These are phyloP conservation scores for Uloborus plumipes DNA, from an alignment of 2,888 invertebrate genomes.

Conservation along the genomic window DNA sequence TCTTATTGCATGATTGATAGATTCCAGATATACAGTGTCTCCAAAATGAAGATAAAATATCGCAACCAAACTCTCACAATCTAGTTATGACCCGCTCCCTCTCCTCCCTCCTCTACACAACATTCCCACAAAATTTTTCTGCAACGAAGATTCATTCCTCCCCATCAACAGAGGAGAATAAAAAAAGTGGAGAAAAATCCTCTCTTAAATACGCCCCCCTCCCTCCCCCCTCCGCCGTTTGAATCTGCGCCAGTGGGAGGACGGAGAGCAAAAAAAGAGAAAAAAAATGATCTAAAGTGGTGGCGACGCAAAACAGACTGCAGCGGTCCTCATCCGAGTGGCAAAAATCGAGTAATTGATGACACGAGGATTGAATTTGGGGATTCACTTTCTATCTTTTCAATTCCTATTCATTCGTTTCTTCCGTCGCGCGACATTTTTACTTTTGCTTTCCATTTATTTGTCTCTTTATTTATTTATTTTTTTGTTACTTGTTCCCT, in stretches of 20 bases:
- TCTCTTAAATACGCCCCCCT: neutral
- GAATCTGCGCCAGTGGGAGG: slow-evolving; percentile 53
- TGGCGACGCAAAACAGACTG: slow-evolving; percentile 61
- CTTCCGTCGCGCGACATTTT: slow-evolving; percentile 17
- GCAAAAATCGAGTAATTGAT: slow-evolving; percentile 65
- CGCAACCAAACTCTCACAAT: too few species aligned
- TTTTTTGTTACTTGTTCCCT: neutral
- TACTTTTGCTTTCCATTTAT: neutral
- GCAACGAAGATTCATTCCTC: slow-evolving; percentile 25
- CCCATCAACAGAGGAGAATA: slow-evolving; percentile 5
- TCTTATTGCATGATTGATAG: too few species aligned
- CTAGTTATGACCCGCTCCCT: too few species aligned
- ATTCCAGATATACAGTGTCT: too few species aligned
- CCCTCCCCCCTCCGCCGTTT: slow-evolving; percentile 12
- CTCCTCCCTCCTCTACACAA: too few species aligned
- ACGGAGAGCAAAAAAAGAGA: too few species aligned
- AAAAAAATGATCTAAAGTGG: slow-evolving; percentile 61
- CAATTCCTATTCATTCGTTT: slow-evolving; percentile 53
- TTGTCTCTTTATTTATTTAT: slow-evolving; percentile 22
- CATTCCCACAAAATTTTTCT: too few species aligned
- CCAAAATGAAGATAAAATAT: too few species aligned
- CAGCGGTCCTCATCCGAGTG: slow-evolving; percentile 59
- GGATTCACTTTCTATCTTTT: slow-evolving; percentile 57
- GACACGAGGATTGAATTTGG: slow-evolving; percentile 62
- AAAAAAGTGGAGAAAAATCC: slow-evolving; percentile 5